Conservation (phyloP, 2,113 vertebrate genomes). For the Entosphenus tridentatus region DNA sequence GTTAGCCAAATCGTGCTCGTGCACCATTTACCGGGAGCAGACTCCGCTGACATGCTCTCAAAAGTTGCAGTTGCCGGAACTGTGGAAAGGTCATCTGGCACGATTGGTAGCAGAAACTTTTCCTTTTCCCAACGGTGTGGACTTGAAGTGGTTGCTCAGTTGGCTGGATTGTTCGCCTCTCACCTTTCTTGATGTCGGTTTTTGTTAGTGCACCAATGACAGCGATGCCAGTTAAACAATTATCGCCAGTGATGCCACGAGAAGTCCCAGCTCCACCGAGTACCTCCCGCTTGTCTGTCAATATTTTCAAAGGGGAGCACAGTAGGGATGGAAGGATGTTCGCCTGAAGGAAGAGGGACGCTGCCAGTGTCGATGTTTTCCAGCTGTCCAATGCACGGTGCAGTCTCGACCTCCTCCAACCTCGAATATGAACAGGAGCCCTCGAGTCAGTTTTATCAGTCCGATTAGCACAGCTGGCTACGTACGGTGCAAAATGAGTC, state of each 20-base stretch:
- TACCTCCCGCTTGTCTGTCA: not conserved
- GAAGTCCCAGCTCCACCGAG: not conserved
- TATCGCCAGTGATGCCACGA: not conserved
- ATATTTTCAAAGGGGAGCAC: not conserved
- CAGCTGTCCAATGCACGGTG: not conserved
- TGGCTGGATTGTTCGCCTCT: not conserved
- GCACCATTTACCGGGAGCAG: not conserved
- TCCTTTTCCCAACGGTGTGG: not conserved
- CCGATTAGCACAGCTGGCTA: too few relatives aligned
- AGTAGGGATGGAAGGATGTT: not conserved
- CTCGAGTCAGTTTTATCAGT: not conserved
- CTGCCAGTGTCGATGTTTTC: not conserved
- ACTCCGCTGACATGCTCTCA: not conserved
- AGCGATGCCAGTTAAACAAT: not conserved
- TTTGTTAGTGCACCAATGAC: not conserved
- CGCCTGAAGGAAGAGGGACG: not conserved
- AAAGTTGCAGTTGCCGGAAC: not conserved
- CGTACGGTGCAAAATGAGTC: too few relatives aligned
- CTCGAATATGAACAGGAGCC: not conserved
- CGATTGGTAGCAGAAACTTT: not conserved
- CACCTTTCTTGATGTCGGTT: not conserved
- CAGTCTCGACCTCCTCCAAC: not conserved
- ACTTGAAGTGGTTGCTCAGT: not conserved
- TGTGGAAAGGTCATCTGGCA: constrained; percentile 1
- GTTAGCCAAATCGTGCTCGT: not conserved